phyloP scores from a whole-genome alignment of 2,113 vertebrate genomes.

The Chloropsis hardwickii region DNA sequence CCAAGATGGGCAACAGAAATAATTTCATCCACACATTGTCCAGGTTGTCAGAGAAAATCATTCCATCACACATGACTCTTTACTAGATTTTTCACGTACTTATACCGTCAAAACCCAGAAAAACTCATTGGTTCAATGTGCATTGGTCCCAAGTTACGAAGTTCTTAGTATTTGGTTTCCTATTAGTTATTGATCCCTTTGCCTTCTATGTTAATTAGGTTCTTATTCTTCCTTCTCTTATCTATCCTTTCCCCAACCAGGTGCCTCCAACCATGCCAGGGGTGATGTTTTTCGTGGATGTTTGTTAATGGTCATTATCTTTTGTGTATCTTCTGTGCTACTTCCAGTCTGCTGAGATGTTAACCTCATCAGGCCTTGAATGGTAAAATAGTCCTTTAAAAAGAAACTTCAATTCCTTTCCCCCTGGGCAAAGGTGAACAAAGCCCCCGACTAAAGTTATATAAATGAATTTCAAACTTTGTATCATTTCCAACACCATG shows the following conservation, averaged over 20 bases:
- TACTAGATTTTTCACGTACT: background rate
- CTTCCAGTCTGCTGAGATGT: background rate
- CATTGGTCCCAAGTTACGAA: background rate
- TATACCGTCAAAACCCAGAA: background rate
- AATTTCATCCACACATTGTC: background rate
- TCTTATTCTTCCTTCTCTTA: background rate
- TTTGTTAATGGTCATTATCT: background rate
- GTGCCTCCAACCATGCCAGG: background rate
- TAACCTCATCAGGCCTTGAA: fast-evolving
- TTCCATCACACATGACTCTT: background rate
- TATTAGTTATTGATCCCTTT: background rate
- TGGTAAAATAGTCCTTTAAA: background rate
- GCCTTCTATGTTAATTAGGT: too few species aligned
- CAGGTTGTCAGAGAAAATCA: background rate
- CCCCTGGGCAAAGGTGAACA: background rate
- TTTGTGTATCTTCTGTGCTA: background rate
- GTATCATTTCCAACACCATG: background rate
- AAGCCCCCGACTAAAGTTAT: background rate
- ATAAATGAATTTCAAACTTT: background rate
- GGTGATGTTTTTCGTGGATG: background rate
- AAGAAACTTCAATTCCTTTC: background rate
- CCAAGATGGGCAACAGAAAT: background rate
- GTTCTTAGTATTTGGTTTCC: background rate
- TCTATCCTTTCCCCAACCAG: background rate
- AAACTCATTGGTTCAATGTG: background rate